Conservation (phyloP, 1,140 invertebrate species). For the Anthonomus grandis region DNA sequence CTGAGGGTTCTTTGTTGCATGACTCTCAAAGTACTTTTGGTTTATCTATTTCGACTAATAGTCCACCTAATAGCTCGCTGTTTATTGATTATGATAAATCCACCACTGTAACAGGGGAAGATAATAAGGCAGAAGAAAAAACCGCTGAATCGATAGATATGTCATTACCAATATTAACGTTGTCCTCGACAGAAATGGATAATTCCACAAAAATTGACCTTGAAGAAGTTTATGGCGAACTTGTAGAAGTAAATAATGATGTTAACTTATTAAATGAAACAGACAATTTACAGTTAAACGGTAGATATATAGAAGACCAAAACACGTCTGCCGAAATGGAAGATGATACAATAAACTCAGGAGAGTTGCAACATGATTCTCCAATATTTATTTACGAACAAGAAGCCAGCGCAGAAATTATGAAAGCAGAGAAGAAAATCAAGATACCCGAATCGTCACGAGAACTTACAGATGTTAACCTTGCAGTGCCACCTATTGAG, state of each 20-base stretch:
- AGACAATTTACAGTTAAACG: no score
- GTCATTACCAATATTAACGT: no score
- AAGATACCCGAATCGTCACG: slow-evolving; percentile 34
- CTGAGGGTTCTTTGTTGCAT: slow-evolving; percentile 26
- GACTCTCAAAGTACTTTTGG: slow-evolving; percentile 9
- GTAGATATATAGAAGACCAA: no score
- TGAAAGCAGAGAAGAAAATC: slow-evolving; percentile 32
- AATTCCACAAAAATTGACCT: no score
- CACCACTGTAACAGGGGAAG: no score
- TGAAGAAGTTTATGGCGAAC: no score
- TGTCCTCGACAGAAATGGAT: no score
- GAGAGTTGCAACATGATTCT: slow-evolving; percentile 50
- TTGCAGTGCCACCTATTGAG: slow-evolving; percentile 19
- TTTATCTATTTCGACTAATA: slow-evolving; percentile 14
- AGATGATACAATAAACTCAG: slow-evolving; percentile 2
- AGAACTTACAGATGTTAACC: slow-evolving; percentile 38
- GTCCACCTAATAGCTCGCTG: neutral
- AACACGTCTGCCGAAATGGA: neutral
- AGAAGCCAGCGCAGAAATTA: slow-evolving; percentile 47
- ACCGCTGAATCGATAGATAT: no score
- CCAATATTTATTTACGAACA: slow-evolving; percentile 46
- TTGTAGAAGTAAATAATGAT: no score
- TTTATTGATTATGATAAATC: no score
- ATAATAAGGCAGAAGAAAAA: no score
- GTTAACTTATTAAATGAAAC: no score